Conservation (phyloP, 2,113 vertebrate species). For the Acrocephalus kingi region DNA sequence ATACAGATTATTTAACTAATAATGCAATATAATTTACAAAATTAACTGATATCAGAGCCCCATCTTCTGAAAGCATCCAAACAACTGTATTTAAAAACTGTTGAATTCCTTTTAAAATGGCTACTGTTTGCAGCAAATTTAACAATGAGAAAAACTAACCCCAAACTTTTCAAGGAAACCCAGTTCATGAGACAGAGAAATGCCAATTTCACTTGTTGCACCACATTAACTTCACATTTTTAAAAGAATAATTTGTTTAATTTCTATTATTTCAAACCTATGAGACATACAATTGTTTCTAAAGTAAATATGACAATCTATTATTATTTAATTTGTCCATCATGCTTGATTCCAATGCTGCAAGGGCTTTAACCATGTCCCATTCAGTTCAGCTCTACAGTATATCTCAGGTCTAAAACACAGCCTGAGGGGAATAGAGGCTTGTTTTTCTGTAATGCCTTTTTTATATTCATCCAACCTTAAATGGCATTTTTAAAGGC, state of each 20-base stretch:
- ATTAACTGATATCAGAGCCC: neutral
- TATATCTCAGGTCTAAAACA: neutral
- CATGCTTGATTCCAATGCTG: neutral
- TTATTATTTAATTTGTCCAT: neutral
- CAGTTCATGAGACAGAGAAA: neutral
- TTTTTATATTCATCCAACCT: neutral
- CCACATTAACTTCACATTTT: neutral
- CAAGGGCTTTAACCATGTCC: rapidly evolving
- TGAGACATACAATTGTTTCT: neutral
- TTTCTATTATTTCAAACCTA: neutral
- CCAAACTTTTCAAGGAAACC: neutral
- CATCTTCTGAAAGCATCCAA: neutral
- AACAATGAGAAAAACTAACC: neutral
- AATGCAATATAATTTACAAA: neutral
- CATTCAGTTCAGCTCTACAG: neutral
- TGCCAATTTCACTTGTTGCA: slow-evolving; percentile 27
- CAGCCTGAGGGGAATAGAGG: neutral
- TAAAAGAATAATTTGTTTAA: neutral
- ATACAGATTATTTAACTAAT: neutral
- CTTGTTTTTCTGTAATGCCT: neutral
- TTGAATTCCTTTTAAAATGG: neutral
- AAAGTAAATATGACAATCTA: neutral
- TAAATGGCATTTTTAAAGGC: slow-evolving; percentile 12
- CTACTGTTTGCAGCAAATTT: neutral
- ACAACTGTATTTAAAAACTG: neutral